Base-by-base conservation (phyloP, 2,888 invertebrate species). In the Polydrusus cervinus region DNA sequence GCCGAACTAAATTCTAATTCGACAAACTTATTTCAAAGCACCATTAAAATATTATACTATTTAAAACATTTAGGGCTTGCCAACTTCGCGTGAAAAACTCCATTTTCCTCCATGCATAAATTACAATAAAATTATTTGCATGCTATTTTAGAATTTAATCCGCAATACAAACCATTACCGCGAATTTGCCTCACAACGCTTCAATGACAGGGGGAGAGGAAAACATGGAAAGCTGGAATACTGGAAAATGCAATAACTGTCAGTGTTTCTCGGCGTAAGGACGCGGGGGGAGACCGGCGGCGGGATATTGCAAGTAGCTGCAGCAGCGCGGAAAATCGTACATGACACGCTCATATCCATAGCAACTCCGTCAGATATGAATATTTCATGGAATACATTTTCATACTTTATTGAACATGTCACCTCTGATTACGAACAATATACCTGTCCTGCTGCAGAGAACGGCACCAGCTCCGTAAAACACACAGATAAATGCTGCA, bases 371-470 rank as follows among this genome's bases (percentile, higher is more conserved):
- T 84, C 84, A 85, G 87, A 76, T 87, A 87, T 87, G 87, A 87
- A 87, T 87, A 87, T 87, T 87, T 87, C 87, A 87, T 87, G 85
- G 87, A 87, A 86, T 86, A 87, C 87, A 87, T 87, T 87, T 87
- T 87, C 87, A 87, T 87, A 87, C 87, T 87, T 87, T 87, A 87
- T 87, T 87, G 87, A 87, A 87, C 86, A 85, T 87, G 87, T 87
- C 87, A 87, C 87, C 86, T 87, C 84, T 86, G 87, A 87, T 87
- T 87, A 87, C 85, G 85, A 86, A 87, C 87, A 87, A 87, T 86
- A 86, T 86, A 86, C 86, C 87, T 86, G 87, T 86, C 81, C 81
- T 79, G 82, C 82, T 75, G 78, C 77, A 78, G 72, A 47, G 43
- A 30, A 45, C 25, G 34, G 67, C 55, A 67, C 65, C 72, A 57